Conservation (phyloP, 2,888 invertebrate genomes). For the Lamellibrachia satsuma region DNA sequence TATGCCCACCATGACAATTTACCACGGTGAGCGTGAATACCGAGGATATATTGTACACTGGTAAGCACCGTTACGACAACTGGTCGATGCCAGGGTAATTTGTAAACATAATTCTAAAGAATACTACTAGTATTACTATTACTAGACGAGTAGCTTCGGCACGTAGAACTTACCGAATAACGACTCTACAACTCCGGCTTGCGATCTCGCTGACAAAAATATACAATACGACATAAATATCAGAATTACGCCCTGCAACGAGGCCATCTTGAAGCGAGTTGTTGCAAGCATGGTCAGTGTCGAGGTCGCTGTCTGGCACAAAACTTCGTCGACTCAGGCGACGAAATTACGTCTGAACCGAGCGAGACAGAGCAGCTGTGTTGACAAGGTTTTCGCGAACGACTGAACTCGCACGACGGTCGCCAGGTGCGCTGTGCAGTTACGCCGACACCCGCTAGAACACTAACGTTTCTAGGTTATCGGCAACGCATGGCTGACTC, state of each 20-base stretch:
- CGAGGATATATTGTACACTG: not conserved
- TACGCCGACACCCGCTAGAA: not conserved
- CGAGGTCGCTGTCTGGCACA: not conserved
- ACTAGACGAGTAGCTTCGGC: not conserved
- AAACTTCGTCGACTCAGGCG: not conserved
- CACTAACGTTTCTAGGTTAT: not conserved
- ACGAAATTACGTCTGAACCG: not conserved
- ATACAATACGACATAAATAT: not conserved
- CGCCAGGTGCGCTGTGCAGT: slow-evolving; percentile 5
- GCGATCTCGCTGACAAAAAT: not conserved
- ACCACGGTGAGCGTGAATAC: not conserved
- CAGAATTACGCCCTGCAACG: not conserved
- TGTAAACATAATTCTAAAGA: not conserved
- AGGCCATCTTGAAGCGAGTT: not conserved
- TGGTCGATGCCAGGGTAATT: not conserved
- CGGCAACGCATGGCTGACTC: not conserved
- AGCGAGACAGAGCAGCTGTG: not conserved
- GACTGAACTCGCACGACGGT: not conserved
- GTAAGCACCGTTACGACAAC: not conserved
- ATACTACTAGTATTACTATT: not conserved
- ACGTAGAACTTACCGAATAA: not conserved
- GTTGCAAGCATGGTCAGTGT: not conserved
- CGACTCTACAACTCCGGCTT: not conserved
- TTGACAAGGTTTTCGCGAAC: not conserved
- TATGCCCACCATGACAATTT: not conserved